These are phyloP conservation scores for Drosophila leontia DNA, from an alignment of 1,140 invertebrate genomes.

Conservation along the genomic window DNA sequence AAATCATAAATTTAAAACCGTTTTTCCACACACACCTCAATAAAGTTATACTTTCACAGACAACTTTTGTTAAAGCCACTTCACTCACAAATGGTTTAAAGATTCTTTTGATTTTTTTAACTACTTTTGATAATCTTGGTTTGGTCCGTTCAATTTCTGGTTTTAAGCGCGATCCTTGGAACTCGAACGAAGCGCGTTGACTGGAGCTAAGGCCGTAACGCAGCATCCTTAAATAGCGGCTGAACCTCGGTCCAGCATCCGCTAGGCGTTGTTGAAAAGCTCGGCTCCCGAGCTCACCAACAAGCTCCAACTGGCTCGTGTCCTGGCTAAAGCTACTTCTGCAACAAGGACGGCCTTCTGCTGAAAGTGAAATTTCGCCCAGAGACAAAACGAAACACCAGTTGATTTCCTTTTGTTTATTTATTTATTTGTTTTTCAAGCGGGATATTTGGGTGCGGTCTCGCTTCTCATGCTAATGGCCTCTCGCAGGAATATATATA, in stretches of 20 bases:
- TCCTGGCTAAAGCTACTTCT: conserved; percentile 51
- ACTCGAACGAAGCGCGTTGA: conserved; percentile 81
- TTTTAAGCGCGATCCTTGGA: conserved; percentile 72
- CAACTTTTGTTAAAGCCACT: conserved; percentile 11
- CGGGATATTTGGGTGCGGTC: conserved; percentile 10
- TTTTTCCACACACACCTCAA: background rate
- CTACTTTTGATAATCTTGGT: conserved; percentile 22
- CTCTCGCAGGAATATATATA: conserved; percentile 16
- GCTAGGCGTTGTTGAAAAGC: conserved; percentile 61
- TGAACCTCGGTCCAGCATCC: conserved; percentile 55
- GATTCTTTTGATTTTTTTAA: conserved; percentile 50
- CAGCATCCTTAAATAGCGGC: conserved; percentile 84
- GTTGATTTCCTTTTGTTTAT: conserved; percentile 22
- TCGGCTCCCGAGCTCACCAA: conserved; percentile 14
- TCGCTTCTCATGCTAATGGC: conserved; percentile 34
- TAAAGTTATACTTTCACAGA: background rate
- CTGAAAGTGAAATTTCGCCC: conserved; percentile 7
- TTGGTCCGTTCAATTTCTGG: conserved; percentile 31
- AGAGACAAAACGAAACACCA: conserved; percentile 23
- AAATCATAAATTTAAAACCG: background rate
- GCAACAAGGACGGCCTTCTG: conserved; percentile 16
- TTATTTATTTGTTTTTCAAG: conserved; percentile 44
- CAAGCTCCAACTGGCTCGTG: conserved; percentile 41
- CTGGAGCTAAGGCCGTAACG: conserved; percentile 77
- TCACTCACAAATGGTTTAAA: conserved; percentile 7